Conservation (phyloP, 2,797 vertebrate genomes). For the Mormyrus hasselquistii region DNA sequence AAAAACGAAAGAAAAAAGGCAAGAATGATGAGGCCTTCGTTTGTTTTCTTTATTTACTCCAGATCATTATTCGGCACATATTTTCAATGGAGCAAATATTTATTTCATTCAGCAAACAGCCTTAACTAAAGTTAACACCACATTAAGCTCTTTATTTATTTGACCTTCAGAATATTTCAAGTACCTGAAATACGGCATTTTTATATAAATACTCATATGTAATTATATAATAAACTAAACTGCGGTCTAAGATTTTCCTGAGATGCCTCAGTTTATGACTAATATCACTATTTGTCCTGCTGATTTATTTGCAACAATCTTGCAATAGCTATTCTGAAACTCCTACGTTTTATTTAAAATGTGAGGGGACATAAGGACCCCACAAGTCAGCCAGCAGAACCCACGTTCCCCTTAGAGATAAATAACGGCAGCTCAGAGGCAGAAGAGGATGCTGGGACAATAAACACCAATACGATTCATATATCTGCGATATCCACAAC, state of each 20-base stretch:
- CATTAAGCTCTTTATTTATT: not conserved
- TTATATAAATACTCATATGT: not conserved
- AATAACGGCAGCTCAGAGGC: not conserved
- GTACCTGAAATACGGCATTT: not conserved
- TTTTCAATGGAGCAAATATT: not conserved
- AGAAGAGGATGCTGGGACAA: not conserved
- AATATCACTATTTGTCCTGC: not conserved
- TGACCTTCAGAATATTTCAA: not conserved
- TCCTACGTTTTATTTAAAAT: not conserved
- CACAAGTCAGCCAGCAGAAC: not conserved
- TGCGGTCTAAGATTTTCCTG: not conserved
- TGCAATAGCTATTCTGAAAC: not conserved
- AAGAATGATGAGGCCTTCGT: not conserved
- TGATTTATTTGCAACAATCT: not conserved
- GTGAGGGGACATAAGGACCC: not conserved
- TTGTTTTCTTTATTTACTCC: not conserved
- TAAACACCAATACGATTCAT: not conserved
- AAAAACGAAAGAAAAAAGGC: not conserved
- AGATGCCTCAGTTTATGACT: not conserved
- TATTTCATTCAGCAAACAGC: not conserved
- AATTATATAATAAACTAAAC: not conserved
- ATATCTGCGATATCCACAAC: not conserved
- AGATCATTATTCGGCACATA: not conserved
- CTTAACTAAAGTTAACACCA: not conserved
- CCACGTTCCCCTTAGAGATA: not conserved